Base-by-base conservation (phyloP, 37 sponge, comb jelly and placozoan genomes). In the Halisarca cf. caerulea region DNA sequence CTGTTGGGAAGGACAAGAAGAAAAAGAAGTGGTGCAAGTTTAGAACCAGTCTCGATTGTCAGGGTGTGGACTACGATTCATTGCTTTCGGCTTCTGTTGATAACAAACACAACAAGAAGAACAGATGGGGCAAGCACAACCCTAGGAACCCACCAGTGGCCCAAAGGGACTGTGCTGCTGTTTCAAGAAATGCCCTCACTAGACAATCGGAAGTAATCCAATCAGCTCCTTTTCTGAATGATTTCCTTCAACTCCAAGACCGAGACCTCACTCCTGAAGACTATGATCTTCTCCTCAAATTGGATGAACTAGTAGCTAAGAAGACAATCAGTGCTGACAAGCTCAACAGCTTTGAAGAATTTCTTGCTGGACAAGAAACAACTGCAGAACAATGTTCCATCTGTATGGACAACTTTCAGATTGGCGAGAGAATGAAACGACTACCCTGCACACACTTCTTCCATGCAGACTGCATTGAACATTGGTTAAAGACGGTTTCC, bases 261-360 rank as follows among this genome's bases (percentile, higher is more conserved):
- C 28, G 81, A 14, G 81, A 80, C 20, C 59, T 80, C 0, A 80
- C 40, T n/a, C 81, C 81, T 3, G 81, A 80, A 27, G 81, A 80
- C 59, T 80, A 80, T 55, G 81, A 80, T 39, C 58, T 80, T 18
- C 62, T 80, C 30, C 81, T 80, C 39, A 35, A 58, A 53, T 59
- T 80, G 27, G 81, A 80, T 55, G 81, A 80, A 34, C 39, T 60
- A 15, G 81, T 80, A 24, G 45, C 32, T 23, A 80, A 58, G 81
- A 80, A 80, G 32, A 80, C 81, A 55, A 2, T 80, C n/a, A 18
- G 20, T 11, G 24, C 17, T 3, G 60, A 33, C n/a, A 39, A 32
- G 14, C 62, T 80, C 3, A 24, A 80, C n/a, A 60, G 81, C 39
- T 60, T 80, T 39, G 41, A 15, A 74, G 45, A n/a, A n/a, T 74